Evolutionary conservation across 1,140 invertebrate species (phyloP).

Genomic region (Aphaenogaster rudis): DNA sequence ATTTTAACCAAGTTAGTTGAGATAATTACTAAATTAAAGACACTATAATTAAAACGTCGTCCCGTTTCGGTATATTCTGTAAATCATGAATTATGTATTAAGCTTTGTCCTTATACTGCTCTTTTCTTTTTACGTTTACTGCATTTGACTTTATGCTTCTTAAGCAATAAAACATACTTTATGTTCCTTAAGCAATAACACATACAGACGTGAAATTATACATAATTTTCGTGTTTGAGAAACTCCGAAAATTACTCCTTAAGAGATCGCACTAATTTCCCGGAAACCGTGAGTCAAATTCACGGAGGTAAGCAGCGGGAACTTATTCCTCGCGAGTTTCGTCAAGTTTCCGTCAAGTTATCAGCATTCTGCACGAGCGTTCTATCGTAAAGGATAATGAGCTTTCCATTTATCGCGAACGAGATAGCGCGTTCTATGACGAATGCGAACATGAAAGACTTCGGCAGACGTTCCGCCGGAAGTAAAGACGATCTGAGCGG

Average conservation of each 20-base stretch:
- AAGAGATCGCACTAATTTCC: neutral
- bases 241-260: neutral
- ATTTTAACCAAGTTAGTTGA: neutral
- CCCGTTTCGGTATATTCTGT: neutral
- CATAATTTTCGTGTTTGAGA: neutral
- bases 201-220: neutral
- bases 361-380: conserved; percentile 1
- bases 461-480: neutral
- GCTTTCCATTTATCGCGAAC: conserved; percentile 1
- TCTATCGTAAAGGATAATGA: conserved; percentile 13
- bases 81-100: neutral
- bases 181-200: neutral
- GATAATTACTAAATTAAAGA: neutral
- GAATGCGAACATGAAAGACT: neutral
- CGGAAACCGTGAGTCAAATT: neutral
- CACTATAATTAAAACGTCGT: neutral
- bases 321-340: neutral
- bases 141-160: neutral
- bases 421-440: neutral
- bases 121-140: neutral
- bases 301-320: neutral
- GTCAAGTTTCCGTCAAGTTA: neutral
- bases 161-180: neutral
- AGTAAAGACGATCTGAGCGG: neutral
- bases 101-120: neutral